Percentiles rank a stretch among this genome's conserved stretches.
phyloP scores from a whole-genome alignment of 2,797 vertebrate genomes.

The Acanthurus leucopareius region DNA sequence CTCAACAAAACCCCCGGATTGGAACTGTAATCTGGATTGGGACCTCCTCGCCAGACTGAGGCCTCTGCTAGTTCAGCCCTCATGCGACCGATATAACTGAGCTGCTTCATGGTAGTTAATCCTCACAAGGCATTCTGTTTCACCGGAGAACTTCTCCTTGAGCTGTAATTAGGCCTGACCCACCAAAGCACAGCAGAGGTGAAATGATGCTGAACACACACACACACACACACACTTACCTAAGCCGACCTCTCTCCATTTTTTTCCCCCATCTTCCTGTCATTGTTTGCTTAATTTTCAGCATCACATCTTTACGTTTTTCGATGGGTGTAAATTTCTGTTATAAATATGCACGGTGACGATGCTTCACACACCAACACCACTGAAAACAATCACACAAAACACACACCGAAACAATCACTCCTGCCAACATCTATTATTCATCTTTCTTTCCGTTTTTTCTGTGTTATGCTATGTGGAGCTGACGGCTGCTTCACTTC shows the following conservation, averaged over 20 bases:
- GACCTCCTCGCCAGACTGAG: constrained; percentile 8
- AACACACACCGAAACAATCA: constrained; percentile 23
- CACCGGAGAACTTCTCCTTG: constrained; percentile 53
- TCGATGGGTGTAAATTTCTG: background rate
- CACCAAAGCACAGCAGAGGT: constrained; percentile 50
- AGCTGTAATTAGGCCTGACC: constrained; percentile 71
- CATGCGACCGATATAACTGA: constrained; percentile 41
- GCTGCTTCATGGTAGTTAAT: constrained; percentile 55
- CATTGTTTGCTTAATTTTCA: background rate
- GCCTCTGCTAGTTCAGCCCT: constrained; percentile 32
- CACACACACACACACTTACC: constrained; percentile 18
- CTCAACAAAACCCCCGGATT: constrained; percentile 18
- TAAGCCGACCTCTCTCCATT: constrained; percentile 9
- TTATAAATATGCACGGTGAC: background rate
- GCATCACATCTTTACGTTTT: background rate
- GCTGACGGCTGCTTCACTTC: constrained; percentile 43
- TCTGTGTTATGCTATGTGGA: constrained; percentile 12
- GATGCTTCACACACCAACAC: background rate
- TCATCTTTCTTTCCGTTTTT: constrained; percentile 15
- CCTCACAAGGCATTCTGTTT: constrained; percentile 49
- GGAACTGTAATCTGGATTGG: constrained; percentile 24
- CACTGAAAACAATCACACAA: constrained; percentile 19
- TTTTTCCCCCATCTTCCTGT: background rate
- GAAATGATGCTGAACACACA: constrained; percentile 44
- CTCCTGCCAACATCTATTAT: constrained; percentile 44